Evolutionary conservation across 2,888 invertebrate genomes (phyloP).

Genomic region (Brassicogethes aeneus): DNA sequence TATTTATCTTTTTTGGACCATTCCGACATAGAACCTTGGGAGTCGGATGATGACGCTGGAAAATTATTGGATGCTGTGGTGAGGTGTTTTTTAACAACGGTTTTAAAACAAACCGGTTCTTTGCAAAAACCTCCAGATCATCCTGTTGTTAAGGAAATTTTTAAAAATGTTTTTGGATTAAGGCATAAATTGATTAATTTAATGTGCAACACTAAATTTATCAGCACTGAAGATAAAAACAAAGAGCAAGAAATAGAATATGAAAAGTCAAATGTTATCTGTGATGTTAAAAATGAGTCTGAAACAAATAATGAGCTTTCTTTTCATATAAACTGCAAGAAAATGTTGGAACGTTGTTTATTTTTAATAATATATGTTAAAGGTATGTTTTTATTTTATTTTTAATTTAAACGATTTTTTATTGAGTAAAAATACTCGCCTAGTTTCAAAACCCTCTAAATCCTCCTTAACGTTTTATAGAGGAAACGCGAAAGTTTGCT

Average conservation of each 20-base stretch:
- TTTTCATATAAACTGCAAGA: constrained; percentile 37
- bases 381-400: constrained; percentile 25
- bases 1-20: constrained; percentile 38
- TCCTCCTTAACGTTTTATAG: background rate
- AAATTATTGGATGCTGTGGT: constrained; percentile 43
- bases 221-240: constrained; percentile 14
- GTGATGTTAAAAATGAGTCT: constrained; percentile 12
- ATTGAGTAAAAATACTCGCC: too few relatives aligned
- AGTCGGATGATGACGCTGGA: constrained; percentile 41
- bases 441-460: too few relatives aligned
- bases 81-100: constrained; percentile 42
- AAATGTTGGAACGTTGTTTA: constrained; percentile 42
- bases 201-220: constrained; percentile 20
- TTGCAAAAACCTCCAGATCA: constrained; percentile 33
- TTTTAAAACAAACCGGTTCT: constrained; percentile 47
- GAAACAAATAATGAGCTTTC: too few relatives aligned
- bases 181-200: constrained; percentile 31
- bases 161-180: constrained; percentile 27
- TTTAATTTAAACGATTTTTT: too few relatives aligned
- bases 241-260: constrained; percentile 17
- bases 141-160: constrained; percentile 33
- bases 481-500: background rate
- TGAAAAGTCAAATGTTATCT: constrained; percentile 12
- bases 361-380: constrained; percentile 45
- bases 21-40: constrained; percentile 42